Base-by-base conservation (phyloP, 1,140 invertebrate species). In the Drepana arcuata region DNA sequence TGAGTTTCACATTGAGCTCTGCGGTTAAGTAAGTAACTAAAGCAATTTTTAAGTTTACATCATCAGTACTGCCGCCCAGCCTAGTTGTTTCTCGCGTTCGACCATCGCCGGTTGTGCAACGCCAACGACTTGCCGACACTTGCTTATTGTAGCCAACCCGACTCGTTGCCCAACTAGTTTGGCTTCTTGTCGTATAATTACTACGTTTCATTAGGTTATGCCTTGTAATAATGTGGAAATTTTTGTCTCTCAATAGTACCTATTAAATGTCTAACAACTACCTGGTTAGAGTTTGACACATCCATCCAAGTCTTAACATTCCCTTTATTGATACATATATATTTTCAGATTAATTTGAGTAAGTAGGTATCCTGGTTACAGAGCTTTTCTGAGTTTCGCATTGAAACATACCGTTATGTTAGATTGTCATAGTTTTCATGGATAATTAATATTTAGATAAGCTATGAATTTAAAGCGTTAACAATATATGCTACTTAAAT, bases 41-140 rank as follows among this genome's bases (percentile, higher is more conserved):
- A 78, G 72, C 72, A 82, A 79, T 82, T 82, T 82, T 79, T 72
- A 71, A 74, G 72, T 79, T 82, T 82, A 82, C 78, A 75, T 82
- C 74, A 82, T 63, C 72, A 64, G 41, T 54, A 46, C 60, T 62
- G 58, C 66, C 54, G 67, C 63, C 70, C 68, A 77, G 77, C 74
- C 77, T 74, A 79, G 77, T 82, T 82, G 72, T 75, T 77, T 82
- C 74, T 81, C 73, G 72, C 68, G 72, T 70, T 72, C 78, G 69
- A 66, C 77, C 72, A 71, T 77, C 68, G 72, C 56, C 44, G 54
- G 72, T 82, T 82, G 78, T 74, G 72, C 72, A 82, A 82, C 61
- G 40, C 38, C 36, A 47, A 57, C 57, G 55, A 65, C 64, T 71
- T 70, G 69, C 72, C 68, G 72, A 74, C 72, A 71, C 70, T 79